Evolutionary conservation across 2,113 vertebrate species (phyloP), one percentile per base, ranked within the genome.

Genomic region (Tenrec ecaudatus): DNA sequence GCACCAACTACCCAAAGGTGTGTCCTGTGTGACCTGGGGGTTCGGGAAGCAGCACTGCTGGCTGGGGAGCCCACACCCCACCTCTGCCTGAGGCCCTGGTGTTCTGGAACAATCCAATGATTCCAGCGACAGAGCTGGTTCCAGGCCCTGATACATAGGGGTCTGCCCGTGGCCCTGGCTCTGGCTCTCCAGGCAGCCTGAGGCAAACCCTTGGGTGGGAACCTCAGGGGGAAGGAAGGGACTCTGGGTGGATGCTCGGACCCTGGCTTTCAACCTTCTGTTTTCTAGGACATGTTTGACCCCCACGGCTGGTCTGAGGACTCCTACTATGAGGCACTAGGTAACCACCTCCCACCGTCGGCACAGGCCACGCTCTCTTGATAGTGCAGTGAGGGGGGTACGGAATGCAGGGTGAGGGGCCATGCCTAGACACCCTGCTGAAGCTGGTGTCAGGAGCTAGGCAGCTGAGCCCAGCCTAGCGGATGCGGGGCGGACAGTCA

Each of bases 241-340:
- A 76, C 38, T 69, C 10, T 9, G 47, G 47, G 47, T 53, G 47
- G 38, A 53, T 53, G 47, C 12, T 14, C 47, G 47, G 47, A 82
- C 90, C 85, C 1, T 71, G 36, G 7, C 58, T 60, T 20, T 95
- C 20, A 40, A 36, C 66, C 57, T 16, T 89, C 64, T 71, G 82
- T 88, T 94, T 94, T 69, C 92, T 7, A 98, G 99, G 99, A 99
- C 33, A 99, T 99, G 99, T 99, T 99, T 95, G 99, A 99, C 96
- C 99, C 99, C 78, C 99, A 99, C 47, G 99, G 99, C 92, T 99
- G 99, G 99, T 99, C 99, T 89, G 99, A 99, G 80, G 99, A 99
- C 94, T 99, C 99, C 0, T 99, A 99, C 96, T 99, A 99, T 4
- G 99, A 99, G 94, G 97, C 98, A 20, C 97, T 99, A 82, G 99